Evolutionary conservation across 2,113 vertebrate genomes (phyloP), one percentile per base, ranked within the genome.

Genomic region (Macrotus californicus): DNA sequence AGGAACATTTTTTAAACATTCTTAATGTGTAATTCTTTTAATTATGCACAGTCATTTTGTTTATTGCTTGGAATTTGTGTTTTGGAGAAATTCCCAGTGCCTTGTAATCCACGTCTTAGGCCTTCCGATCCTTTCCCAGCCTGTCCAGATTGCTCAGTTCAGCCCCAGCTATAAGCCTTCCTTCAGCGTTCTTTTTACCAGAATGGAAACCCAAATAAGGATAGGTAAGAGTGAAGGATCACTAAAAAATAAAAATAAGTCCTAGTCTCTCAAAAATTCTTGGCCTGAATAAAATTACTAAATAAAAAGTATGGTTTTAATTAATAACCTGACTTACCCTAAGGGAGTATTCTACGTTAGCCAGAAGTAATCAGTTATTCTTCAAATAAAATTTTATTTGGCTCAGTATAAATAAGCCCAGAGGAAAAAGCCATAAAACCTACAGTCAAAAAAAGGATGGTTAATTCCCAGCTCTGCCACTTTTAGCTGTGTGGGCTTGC

Each of bases 281-380:
- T 84, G 50, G 24, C 4, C 41, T 43, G 36, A 34, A 43, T 56
- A 34, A 73, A 52, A 81, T 59, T 61, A 41, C 26, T 24, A 61
- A 80, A 66, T 69, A 21, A 50, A 76, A 93, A 77, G 14, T 41
- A 75, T 67, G 18, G 39, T 50, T 69, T 89, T 93, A 67, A 64
- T 91, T 88, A 82, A 79, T 59, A 75, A 43, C 10, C 13, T 36
- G 43, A 61, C 4, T 79, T 61, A 52, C 16, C 59, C 14, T 87
- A 54, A 75, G 18, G 10, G 9, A 61, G 10, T 67, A 64, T 50
- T 76, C 69, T 72, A 29, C 26, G 21, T 91, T 66, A 56, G 26
- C 48, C 75, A 94, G 48, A 96, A 96, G 85, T 54, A 36, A 85
- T 87, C 77, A 88, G 6, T 93, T 85, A 82, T 81, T 46, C 29